phyloP scores from a whole-genome alignment of 2,888 invertebrate genomes.

The Melikaiella ostensackeni region DNA sequence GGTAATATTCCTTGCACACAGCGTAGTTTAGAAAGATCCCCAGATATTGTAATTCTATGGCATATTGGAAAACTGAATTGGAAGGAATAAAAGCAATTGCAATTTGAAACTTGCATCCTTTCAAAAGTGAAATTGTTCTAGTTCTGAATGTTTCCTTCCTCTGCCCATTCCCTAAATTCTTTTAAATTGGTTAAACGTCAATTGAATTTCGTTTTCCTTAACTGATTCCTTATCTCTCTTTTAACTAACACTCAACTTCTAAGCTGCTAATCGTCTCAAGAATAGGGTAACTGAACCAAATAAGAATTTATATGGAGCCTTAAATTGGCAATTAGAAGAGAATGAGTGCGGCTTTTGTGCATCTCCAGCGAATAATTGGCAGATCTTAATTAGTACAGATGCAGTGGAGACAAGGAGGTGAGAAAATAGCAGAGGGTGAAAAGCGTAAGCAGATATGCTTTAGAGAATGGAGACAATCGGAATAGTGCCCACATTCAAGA shows the following conservation, averaged over 20 bases:
- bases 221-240: not conserved
- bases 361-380: conserved; percentile 21
- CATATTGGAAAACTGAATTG: conserved; percentile 23
- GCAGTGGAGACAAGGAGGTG: conserved; percentile 15
- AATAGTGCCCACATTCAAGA: not conserved
- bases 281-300: not conserved
- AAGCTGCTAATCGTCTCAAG: not conserved
- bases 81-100: conserved; percentile 2
- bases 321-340: not conserved
- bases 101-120: not conserved
- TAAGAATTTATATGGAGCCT: not conserved
- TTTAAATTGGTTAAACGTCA: not conserved
- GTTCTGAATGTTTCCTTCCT: not conserved
- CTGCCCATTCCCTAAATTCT: not conserved
- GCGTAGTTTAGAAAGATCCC: not conserved
- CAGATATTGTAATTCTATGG: conserved; percentile 21
- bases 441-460: conserved; percentile 28
- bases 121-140: conserved; percentile 16
- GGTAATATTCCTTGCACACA: not conserved
- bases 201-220: not conserved
- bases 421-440: conserved; percentile 43
- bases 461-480: conserved; percentile 5
- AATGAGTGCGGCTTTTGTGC: not conserved
- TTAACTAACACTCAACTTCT: not conserved
- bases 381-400: conserved; percentile 29